phyloP scores from a whole-genome alignment of 37 sponge, comb jelly and placozoan species.

The Bolinopsis microptera region DNA sequence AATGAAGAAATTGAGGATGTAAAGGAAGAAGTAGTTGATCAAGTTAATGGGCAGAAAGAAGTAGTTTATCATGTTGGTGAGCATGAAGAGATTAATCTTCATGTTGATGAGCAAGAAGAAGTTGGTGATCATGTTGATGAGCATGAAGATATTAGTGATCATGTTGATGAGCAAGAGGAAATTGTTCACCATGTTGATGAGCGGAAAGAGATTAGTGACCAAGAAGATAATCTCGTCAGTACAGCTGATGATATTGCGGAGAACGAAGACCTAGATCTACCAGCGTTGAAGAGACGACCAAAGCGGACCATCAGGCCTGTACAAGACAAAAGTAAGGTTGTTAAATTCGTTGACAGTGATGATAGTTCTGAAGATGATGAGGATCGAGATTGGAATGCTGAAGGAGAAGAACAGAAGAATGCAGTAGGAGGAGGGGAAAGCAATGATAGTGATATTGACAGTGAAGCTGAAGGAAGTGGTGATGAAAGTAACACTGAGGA shows the following conservation, averaged over 20 bases:
- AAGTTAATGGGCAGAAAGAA: neutral
- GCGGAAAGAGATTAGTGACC: neutral
- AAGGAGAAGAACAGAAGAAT: neutral
- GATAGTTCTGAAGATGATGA: neutral
- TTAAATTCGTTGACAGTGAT: constrained; percentile 40
- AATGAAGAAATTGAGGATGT: neutral
- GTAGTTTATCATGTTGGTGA: neutral
- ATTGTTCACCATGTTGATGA: no score
- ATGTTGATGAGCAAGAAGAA: neutral
- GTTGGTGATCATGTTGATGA: no score
- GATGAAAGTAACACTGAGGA: neutral
- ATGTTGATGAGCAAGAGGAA: no score
- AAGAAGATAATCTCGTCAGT: neutral
- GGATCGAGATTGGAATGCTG: neutral
- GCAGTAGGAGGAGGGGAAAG: neutral
- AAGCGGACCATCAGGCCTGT: constrained; percentile 22
- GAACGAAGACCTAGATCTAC: neutral
- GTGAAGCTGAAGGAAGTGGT: neutral
- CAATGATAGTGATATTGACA: neutral
- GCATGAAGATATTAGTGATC: neutral
- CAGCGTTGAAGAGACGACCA: neutral
- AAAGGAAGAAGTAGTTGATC: neutral
- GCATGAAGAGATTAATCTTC: no score
- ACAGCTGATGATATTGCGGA: neutral
- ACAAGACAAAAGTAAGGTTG: neutral